phyloP scores from a whole-genome alignment of 2,888 invertebrate species.

The Tipula lateralis region DNA sequence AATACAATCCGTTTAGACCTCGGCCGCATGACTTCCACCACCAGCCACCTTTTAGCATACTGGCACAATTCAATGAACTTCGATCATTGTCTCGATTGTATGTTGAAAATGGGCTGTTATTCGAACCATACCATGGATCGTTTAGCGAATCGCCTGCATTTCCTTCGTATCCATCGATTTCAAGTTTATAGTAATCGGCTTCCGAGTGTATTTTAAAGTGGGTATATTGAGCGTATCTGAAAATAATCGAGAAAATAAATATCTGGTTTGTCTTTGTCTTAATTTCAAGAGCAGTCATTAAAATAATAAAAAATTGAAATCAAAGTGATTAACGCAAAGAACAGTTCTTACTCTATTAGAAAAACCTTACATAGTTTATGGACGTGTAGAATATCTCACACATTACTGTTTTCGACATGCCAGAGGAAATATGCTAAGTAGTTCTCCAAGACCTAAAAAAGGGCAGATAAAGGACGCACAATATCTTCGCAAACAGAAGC shows the following conservation, averaged over 20 bases:
- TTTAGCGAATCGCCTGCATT: conserved; percentile 87
- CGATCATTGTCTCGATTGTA: conserved; percentile 89
- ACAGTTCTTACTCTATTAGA: too few species aligned
- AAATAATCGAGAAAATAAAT: conserved; percentile 37
- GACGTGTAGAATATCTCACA: too few species aligned
- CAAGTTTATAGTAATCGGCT: conserved; percentile 84
- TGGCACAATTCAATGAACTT: conserved; percentile 85
- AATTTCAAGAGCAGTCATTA: too few species aligned
- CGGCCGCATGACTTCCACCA: conserved; percentile 94
- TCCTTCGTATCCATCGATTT: conserved; percentile 88
- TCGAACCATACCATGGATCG: conserved; percentile 91
- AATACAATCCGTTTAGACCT: conserved; percentile 81
- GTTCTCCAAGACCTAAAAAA: too few species aligned
- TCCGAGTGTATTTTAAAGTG: conserved; percentile 91
- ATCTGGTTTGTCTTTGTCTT: too few species aligned
- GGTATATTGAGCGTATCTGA: conserved; percentile 82
- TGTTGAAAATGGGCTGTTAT: conserved; percentile 89
- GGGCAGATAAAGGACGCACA: too few species aligned
- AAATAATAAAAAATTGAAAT: too few species aligned
- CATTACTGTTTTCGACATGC: too few species aligned
- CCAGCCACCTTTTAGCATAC: conserved; percentile 92
- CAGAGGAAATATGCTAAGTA: too few species aligned
- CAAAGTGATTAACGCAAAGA: too few species aligned
- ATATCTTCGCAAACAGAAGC: too few species aligned
- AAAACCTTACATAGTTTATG: too few species aligned